Conservation (phyloP, 1,140 invertebrate genomes). For the Bombus impatiens region DNA sequence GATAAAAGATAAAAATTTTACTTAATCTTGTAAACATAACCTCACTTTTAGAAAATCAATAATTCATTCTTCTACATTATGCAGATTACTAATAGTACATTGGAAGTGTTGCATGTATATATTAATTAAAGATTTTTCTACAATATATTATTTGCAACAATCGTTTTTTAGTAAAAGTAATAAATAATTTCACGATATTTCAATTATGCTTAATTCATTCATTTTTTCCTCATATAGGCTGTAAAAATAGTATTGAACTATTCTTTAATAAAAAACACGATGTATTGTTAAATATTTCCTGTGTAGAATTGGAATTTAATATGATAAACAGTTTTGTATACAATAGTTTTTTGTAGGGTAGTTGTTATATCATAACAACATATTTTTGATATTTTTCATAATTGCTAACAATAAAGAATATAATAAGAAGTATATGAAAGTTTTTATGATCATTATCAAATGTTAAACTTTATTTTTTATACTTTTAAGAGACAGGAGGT, state of each 20-base stretch:
- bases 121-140: not conserved
- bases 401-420: not conserved
- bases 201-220: not conserved
- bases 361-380: not conserved
- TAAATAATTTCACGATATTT: not conserved
- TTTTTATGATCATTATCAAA: not conserved
- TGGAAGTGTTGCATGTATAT: not conserved
- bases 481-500: not conserved
- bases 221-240: not conserved
- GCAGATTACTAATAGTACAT: conserved; percentile 36
- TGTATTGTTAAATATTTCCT: not conserved
- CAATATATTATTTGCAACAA: not conserved
- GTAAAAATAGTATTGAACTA: not conserved
- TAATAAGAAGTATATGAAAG: not conserved
- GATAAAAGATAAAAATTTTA: not conserved
- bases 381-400: not conserved
- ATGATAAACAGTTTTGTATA: not conserved
- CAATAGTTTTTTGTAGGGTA: not conserved
- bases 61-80: conserved; percentile 67
- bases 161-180: not conserved
- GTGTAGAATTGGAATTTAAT: not conserved
- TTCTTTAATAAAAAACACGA: not conserved
- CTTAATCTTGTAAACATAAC: conserved; percentile 77
- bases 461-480: not conserved
- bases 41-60: conserved; percentile 80